Evolutionary conservation across 2,888 invertebrate species (phyloP).

Genomic region (Gryllus longicercus): DNA sequence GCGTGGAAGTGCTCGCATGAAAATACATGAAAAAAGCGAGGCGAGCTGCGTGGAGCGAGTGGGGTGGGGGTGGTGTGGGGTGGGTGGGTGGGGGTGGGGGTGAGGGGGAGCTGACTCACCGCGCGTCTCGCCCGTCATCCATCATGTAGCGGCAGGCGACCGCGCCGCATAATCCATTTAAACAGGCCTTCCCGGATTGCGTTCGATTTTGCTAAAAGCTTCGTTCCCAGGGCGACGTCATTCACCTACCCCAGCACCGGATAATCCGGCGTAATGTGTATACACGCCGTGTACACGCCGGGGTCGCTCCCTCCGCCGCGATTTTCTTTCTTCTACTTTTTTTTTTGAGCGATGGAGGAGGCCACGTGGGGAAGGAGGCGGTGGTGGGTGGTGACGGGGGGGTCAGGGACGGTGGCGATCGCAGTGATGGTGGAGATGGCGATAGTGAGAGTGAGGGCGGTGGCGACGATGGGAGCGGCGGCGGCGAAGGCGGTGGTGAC

Average conservation of each 20-base stretch:
- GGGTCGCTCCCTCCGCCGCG: not conserved
- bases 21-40: no score
- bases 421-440: no score
- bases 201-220: slow-evolving; percentile 3
- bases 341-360: not conserved
- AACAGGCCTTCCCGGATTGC: slow-evolving; percentile 5
- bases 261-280: not conserved
- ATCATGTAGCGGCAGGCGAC: not conserved
- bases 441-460: no score
- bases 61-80: no score
- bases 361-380: not conserved
- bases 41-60: no score
- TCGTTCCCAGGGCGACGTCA: not conserved
- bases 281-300: not conserved
- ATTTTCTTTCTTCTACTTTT: not conserved
- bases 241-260: not conserved
- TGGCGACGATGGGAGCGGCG: no score
- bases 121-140: not conserved
- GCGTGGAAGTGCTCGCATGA: no score
- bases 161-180: not conserved
- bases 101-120: not conserved
- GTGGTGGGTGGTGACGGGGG: no score
- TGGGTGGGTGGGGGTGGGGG: no score
- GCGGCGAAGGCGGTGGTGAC: no score
- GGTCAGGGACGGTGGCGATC: no score